Conservation (phyloP, 2,113 vertebrate genomes). For the Psittacula cyanocephala region DNA sequence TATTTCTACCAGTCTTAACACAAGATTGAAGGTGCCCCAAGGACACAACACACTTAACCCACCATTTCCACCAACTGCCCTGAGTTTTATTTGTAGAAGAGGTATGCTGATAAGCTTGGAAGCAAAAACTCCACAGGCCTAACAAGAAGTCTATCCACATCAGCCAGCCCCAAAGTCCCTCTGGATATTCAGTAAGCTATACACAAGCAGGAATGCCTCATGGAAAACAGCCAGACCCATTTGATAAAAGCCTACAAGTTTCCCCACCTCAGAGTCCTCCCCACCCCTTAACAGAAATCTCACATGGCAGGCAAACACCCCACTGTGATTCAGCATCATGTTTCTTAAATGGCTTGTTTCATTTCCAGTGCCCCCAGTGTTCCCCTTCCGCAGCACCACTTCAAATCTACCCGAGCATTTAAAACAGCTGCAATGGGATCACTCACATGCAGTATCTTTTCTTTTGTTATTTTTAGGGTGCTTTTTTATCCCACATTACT, state of each 20-base stretch:
- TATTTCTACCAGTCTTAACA: neutral
- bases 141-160: neutral
- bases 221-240: neutral
- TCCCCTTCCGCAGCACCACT: neutral
- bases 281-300: neutral
- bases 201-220: neutral
- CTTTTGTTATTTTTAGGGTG: neutral
- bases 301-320: fast-evolving
- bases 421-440: neutral
- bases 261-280: neutral
- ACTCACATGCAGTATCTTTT: neutral
- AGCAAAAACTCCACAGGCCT: neutral
- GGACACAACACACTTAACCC: neutral
- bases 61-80: neutral
- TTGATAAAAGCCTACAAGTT: neutral
- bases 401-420: neutral
- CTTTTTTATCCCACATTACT: neutral
- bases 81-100: neutral
- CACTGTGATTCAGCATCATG: fast-evolving
- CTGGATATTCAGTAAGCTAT: neutral
- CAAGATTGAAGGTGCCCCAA: neutral
- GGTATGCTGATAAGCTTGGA: neutral
- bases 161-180: neutral
- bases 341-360: neutral
- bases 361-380: neutral